Evolutionary conservation across 1,140 invertebrate genomes (phyloP).

Genomic region (Hormaphis cornu): DNA sequence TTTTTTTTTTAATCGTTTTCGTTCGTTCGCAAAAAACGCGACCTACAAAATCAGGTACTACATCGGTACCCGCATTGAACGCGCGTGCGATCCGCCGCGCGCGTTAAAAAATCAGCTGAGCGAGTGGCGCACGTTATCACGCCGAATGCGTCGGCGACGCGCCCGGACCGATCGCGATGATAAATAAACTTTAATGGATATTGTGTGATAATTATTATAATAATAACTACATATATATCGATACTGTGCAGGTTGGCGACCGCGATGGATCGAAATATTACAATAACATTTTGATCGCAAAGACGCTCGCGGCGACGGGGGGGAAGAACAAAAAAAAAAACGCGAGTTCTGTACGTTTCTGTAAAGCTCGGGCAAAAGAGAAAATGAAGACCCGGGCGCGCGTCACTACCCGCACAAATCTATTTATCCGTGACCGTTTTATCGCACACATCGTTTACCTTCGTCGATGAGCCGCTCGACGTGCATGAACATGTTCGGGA

Average conservation of each 20-base stretch:
- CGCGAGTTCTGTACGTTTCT: too few species aligned
- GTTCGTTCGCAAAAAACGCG: neutral
- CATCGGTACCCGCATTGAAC: neutral
- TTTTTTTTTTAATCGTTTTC: too few species aligned
- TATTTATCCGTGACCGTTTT: too few species aligned
- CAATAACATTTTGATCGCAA: too few species aligned
- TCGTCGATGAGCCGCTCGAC: constrained; percentile 97
- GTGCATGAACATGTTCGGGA: constrained; percentile 99
- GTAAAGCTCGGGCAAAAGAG: too few species aligned
- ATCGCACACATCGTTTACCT: constrained; percentile 66
- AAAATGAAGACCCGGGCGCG: too few species aligned
- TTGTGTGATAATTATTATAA: neutral
- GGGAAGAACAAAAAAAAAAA: too few species aligned
- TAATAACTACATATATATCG: too few species aligned
- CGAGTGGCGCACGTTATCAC: neutral
- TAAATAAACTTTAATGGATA: neutral
- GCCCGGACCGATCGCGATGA: neutral
- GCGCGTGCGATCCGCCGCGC: neutral
- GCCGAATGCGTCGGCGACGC: neutral
- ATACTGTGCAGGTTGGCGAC: too few species aligned
- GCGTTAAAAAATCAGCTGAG: constrained; percentile 12
- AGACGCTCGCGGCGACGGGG: too few species aligned
- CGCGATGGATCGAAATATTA: too few species aligned
- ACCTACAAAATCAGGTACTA: neutral
- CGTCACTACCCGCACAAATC: too few species aligned